Percentiles rank a stretch among this genome's conserved stretches.
Conservation (phyloP, 1,140 invertebrate genomes). For the Atta texana region DNA sequence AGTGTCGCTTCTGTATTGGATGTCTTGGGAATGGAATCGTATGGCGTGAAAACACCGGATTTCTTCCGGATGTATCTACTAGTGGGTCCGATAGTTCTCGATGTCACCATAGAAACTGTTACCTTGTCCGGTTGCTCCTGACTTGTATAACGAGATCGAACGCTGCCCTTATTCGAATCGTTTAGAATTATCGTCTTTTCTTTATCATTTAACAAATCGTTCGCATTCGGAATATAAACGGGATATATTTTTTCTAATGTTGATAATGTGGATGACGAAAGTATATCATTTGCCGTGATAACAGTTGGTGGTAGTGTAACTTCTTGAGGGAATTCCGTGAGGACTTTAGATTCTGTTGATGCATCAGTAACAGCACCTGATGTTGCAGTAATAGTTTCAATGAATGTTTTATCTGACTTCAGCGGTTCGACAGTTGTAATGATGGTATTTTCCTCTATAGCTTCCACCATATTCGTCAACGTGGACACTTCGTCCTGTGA, state of each 20-base stretch:
- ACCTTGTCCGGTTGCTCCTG: constrained; percentile 26
- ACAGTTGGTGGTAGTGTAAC: constrained; percentile 32
- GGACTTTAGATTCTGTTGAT: background rate
- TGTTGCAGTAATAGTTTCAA: background rate
- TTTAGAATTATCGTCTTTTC: constrained; percentile 40
- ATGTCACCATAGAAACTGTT: constrained; percentile 32
- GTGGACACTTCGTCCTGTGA: constrained; percentile 60
- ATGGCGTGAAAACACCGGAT: constrained; percentile 50
- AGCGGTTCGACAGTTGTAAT: constrained; percentile 18
- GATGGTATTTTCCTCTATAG: constrained; percentile 15
- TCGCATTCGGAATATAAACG: background rate
- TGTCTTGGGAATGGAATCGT: constrained; percentile 46
- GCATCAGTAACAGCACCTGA: background rate
- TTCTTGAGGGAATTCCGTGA: constrained; percentile 37
- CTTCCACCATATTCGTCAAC: background rate
- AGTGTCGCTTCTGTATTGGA: constrained; percentile 48
- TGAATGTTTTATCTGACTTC: background rate
- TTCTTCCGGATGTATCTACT: constrained; percentile 74
- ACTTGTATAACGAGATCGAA: constrained; percentile 61
- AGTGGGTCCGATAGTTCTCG: constrained; percentile 53
- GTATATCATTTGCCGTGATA: background rate
- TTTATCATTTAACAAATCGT: background rate
- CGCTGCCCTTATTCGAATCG: background rate
- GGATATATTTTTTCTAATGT: constrained; percentile 11
- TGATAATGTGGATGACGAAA: background rate